These are phyloP conservation scores for Idris sp. DNA, from an alignment of 1,140 invertebrate genomes.

Conservation along the genomic window DNA sequence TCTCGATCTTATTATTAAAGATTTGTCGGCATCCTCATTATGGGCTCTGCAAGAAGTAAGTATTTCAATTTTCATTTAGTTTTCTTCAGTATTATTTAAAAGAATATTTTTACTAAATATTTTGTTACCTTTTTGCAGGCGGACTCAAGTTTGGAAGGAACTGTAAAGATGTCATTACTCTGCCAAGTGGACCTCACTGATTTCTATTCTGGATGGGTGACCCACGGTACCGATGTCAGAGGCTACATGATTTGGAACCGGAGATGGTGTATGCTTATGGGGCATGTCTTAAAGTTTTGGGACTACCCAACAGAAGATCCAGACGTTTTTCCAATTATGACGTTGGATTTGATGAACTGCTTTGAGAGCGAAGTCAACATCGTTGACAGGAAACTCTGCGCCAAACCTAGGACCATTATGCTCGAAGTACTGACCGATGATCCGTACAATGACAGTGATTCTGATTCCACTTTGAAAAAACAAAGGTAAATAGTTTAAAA, in stretches of 20 bases:
- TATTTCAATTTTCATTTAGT: too few species aligned
- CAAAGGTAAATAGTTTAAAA: conserved; percentile 36
- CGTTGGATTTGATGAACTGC: conserved; percentile 69
- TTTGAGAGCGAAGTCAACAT: conserved; percentile 52
- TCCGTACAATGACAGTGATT: conserved; percentile 22
- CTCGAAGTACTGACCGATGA: conserved; percentile 55
- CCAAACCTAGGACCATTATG: conserved; percentile 71
- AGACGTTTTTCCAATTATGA: conserved; percentile 62
- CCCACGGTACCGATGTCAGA: conserved; percentile 61
- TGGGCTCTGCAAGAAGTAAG: conserved; percentile 40
- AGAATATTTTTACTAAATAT: too few species aligned
- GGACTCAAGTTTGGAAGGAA: conserved; percentile 60
- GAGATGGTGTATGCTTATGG: conserved; percentile 70
- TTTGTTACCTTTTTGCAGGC: conserved; percentile 24
- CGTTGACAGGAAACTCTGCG: conserved; percentile 69
- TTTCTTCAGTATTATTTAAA: too few species aligned
- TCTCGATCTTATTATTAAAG: conserved; percentile 20
- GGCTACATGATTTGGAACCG: conserved; percentile 69
- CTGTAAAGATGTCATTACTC: conserved; percentile 63
- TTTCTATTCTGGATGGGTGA: too few species aligned
- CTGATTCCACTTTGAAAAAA: conserved; percentile 24
- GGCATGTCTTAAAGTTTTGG: conserved; percentile 69
- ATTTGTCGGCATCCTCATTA: conserved; percentile 23
- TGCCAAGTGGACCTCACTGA: too few species aligned
- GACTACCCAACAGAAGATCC: conserved; percentile 70